Evolutionary conservation across 2,888 invertebrate genomes (phyloP).

Genomic region (Acronicta alni): DNA sequence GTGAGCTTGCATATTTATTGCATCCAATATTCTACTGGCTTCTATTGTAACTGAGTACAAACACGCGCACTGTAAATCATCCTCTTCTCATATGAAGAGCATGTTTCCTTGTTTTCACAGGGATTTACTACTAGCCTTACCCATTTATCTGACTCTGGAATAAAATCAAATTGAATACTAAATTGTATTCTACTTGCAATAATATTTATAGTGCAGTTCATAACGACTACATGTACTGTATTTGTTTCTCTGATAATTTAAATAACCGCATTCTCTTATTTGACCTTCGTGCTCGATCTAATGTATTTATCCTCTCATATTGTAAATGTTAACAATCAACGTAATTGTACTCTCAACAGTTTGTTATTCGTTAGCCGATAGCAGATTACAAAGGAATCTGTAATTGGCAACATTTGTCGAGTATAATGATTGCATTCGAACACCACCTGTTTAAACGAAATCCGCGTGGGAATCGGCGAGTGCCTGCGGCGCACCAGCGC

Average conservation of each 20-base stretch:
- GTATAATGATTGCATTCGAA: constrained; percentile 74
- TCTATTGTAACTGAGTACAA: constrained; percentile 61
- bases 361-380: constrained; percentile 43
- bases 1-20: constrained; percentile 80
- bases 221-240: constrained; percentile 21
- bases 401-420: constrained; percentile 72
- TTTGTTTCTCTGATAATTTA: constrained; percentile 48
- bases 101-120: constrained; percentile 40
- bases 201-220: constrained; percentile 33
- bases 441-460: constrained; percentile 85
- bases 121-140: constrained; percentile 40
- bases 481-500: constrained; percentile 65
- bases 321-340: constrained; percentile 53
- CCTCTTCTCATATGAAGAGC: constrained; percentile 50
- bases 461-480: constrained; percentile 86
- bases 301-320: constrained; percentile 42
- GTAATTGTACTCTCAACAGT: constrained; percentile 44
- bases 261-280: constrained; percentile 57
- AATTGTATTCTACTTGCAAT: constrained; percentile 26
- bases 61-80: constrained; percentile 63
- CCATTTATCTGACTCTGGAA: constrained; percentile 23
- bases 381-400: constrained; percentile 62
- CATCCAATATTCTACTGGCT: constrained; percentile 59
- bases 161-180: constrained; percentile 30
- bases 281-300: constrained; percentile 49